phyloP scores from a whole-genome alignment of 2,888 invertebrate species.

The Scaptomyza reducta region DNA sequence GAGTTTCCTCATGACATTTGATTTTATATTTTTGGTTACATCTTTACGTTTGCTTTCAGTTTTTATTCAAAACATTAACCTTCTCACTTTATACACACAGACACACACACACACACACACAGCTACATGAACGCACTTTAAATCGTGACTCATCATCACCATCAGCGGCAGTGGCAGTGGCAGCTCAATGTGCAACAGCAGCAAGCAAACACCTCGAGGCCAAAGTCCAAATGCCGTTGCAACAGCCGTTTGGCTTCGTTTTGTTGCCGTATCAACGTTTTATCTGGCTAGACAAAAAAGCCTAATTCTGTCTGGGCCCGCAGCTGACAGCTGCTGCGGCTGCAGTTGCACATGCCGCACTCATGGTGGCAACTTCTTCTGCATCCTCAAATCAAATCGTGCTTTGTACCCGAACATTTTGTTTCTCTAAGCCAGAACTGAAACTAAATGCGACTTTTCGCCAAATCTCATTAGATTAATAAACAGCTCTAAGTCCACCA shows the following conservation, averaged over 20 bases:
- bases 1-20: background rate
- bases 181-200: constrained; percentile 47
- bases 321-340: constrained; percentile 58
- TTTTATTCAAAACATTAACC: constrained; percentile 37
- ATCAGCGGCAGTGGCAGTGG: constrained; percentile 27
- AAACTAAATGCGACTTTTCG: constrained; percentile 64
- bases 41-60: constrained; percentile 21
- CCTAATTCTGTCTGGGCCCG: constrained; percentile 76
- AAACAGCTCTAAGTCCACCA: constrained; percentile 50
- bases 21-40: background rate
- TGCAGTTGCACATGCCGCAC: constrained; percentile 19
- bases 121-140: constrained; percentile 31
- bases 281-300: constrained; percentile 72
- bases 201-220: constrained; percentile 44
- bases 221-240: constrained; percentile 73
- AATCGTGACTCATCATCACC: constrained; percentile 55
- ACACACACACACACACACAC: constrained; percentile 2
- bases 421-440: constrained; percentile 63
- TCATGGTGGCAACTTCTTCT: constrained; percentile 9
- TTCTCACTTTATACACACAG: constrained; percentile 25
- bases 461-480: constrained; percentile 71
- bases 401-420: constrained; percentile 19
- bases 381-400: background rate
- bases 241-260: constrained; percentile 47
- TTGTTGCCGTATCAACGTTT: constrained; percentile 49